Percentiles rank a stretch among this genome's conserved stretches.
Conservation (phyloP, 2,797 vertebrate genomes). For the Parotocinclus haroldoi region DNA sequence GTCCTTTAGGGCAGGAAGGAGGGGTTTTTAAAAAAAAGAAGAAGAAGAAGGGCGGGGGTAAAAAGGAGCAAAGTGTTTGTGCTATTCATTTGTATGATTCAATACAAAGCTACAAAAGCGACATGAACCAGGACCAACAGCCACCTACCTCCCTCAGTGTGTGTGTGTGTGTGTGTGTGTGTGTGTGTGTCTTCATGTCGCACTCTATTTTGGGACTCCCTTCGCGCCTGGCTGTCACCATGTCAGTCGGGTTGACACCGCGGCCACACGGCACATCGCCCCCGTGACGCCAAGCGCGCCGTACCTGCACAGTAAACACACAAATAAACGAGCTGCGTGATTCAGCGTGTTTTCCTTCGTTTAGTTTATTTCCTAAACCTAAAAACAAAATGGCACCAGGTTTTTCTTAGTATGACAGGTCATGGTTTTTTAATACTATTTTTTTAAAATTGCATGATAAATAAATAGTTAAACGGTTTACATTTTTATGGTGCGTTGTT, state of each 20-base stretch:
- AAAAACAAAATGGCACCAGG: no score
- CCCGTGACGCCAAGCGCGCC: constrained; percentile 39
- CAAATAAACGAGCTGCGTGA: no score
- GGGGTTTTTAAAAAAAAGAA: neutral
- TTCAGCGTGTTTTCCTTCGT: no score
- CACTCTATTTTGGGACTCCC: constrained; percentile 40
- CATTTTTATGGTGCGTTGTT: no score
- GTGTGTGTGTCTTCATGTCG: constrained; percentile 38
- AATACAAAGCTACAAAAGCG: constrained; percentile 50
- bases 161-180: constrained; percentile 26
- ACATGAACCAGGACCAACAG: constrained; percentile 60
- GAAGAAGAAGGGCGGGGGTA: neutral
- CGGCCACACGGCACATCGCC: constrained; percentile 32
- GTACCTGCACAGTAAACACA: constrained; percentile 11
- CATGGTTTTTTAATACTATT: no score
- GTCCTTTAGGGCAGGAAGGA: neutral
- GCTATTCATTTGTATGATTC: constrained; percentile 13
- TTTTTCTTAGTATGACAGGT: no score
- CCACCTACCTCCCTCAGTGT: constrained; percentile 16
- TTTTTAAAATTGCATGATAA: no score
- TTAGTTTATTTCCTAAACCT: no score
- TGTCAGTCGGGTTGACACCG: constrained; percentile 43
- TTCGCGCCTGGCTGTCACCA: constrained; percentile 46
- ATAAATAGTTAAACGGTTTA: no score
- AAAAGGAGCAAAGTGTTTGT: neutral